Percentiles rank a stretch among this genome's conserved stretches.
phyloP scores from a whole-genome alignment of 2,888 invertebrate genomes.

The Pecten maximus region DNA sequence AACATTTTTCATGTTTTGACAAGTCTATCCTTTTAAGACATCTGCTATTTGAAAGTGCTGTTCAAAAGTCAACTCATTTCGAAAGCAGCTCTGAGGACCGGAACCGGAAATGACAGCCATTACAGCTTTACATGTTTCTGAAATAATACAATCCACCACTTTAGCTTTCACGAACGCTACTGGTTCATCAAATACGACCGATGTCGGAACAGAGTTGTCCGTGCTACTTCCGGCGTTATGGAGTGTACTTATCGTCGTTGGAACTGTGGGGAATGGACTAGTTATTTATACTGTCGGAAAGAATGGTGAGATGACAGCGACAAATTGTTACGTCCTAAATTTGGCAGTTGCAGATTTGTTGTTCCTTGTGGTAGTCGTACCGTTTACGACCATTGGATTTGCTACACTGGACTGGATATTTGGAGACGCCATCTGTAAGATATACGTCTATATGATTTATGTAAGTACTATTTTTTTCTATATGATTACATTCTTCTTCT shows the following conservation, averaged over 20 bases:
- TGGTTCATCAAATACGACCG: not conserved
- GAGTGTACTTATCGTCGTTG: slow-evolving; percentile 64
- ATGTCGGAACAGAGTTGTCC: not conserved
- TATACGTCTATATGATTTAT: slow-evolving; percentile 67
- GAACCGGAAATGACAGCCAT: not conserved
- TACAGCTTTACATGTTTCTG: not conserved
- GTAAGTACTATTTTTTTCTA: slow-evolving; percentile 56
- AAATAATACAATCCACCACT: not conserved
- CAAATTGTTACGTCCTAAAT: slow-evolving; percentile 71
- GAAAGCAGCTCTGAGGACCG: not conserved
- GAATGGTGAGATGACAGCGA: slow-evolving; percentile 66
- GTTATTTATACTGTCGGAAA: slow-evolving; percentile 69
- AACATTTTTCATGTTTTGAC: not conserved
- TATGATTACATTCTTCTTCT: too few species aligned
- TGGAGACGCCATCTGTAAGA: slow-evolving; percentile 68
- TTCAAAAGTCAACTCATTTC: not conserved
- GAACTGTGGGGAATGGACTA: slow-evolving; percentile 66
- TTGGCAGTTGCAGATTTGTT: slow-evolving; percentile 72
- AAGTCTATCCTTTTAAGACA: not conserved
- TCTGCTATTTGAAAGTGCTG: not conserved
- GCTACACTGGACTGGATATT: slow-evolving; percentile 63
- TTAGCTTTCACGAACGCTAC: not conserved
- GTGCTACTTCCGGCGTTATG: slow-evolving; percentile 63
- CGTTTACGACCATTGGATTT: slow-evolving; percentile 67
- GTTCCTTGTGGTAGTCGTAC: slow-evolving; percentile 66